Evolutionary conservation across 2,888 invertebrate genomes (phyloP), one percentile per base, ranked within the genome.

Genomic region (Cheilosia vulpina): DNA sequence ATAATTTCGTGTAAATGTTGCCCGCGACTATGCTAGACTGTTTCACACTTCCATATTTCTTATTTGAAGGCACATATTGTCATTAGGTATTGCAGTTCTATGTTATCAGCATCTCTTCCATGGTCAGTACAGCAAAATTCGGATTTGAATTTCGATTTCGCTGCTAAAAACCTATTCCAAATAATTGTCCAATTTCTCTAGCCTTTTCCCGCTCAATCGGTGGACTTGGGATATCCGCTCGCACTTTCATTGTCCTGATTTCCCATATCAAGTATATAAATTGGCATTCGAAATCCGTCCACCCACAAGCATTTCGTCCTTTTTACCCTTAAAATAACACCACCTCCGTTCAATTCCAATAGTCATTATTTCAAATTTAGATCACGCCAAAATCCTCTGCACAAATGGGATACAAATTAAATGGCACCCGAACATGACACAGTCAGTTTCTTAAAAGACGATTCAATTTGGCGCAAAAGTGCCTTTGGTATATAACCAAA

Each of bases 391-490:
- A 66, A 68, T 82, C 78, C 78, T 62, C 52, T 52, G 57, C 9
- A 27, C 55, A 80, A 84, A 75, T 71, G 55, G 71, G 72, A 81
- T 68, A 85, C 85, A 85, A 85, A 85, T 85, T 81, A 85, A 85
- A 85, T 81, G 81, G 76, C 81, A 81, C 57, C 85, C 85, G 21
- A 85, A 76, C 76, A 81, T 81, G 81, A 81, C 85, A 81, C 66
- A 85, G 81, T 71, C 69, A 80, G 69, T 80, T 79, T 62, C 71
- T 85, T 63, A 68, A 78, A 77, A 65, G 58, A 78, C 78, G 43
- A 72, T 63, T 79, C 71, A 77, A 77, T 82, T 71, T 82, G 55
- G 41, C 55, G 2, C 31, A 62, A 41, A 27, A 53, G 38, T 65
- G 27, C 27, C 43, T 41, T n/a, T n/a, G n/a, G n/a, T 31, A 6